Evolutionary conservation across 2,797 vertebrate genomes (phyloP).

Genomic region (Petrocephalus sullivani): DNA sequence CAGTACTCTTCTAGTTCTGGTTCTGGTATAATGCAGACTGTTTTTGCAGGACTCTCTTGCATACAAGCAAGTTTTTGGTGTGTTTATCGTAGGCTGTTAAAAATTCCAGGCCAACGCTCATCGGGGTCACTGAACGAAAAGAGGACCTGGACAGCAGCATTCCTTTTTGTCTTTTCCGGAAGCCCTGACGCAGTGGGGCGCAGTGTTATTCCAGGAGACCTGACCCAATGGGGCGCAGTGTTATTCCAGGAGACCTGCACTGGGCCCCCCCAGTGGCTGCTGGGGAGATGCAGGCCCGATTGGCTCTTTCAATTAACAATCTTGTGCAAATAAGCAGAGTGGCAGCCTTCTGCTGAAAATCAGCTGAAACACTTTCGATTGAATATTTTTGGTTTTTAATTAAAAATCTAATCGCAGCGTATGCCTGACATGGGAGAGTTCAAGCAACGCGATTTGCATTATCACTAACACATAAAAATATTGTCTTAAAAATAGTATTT

Average conservation of each 20-base stretch:
- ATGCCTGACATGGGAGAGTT: not conserved
- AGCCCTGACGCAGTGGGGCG: slow-evolving; percentile 55
- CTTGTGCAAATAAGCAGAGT: not conserved
- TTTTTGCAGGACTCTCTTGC: not conserved
- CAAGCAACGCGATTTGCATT: not conserved
- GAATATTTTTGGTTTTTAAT: not conserved
- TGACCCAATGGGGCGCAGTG: slow-evolving; percentile 54
- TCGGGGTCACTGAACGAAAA: slow-evolving; percentile 37
- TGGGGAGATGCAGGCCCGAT: not conserved
- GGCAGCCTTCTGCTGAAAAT: not conserved
- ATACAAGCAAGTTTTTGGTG: not conserved
- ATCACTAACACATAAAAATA: not conserved
- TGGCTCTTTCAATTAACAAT: not conserved
- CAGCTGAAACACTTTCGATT: not conserved
- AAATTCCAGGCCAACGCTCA: slow-evolving; percentile 47
- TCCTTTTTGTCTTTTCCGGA: slow-evolving; percentile 48
- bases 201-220: slow-evolving; percentile 54
- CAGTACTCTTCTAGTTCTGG: not conserved
- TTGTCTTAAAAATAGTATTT: not conserved
- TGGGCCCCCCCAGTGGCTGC: not conserved
- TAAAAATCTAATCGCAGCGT: not conserved
- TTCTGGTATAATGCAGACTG: not conserved
- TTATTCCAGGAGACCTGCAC: slow-evolving; percentile 24
- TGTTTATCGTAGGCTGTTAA: slow-evolving; percentile 36
- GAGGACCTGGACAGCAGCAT: slow-evolving; percentile 20